These are phyloP conservation scores for Bombus soroeensis DNA, from an alignment of 1,140 invertebrate species.

Conservation along the genomic window DNA sequence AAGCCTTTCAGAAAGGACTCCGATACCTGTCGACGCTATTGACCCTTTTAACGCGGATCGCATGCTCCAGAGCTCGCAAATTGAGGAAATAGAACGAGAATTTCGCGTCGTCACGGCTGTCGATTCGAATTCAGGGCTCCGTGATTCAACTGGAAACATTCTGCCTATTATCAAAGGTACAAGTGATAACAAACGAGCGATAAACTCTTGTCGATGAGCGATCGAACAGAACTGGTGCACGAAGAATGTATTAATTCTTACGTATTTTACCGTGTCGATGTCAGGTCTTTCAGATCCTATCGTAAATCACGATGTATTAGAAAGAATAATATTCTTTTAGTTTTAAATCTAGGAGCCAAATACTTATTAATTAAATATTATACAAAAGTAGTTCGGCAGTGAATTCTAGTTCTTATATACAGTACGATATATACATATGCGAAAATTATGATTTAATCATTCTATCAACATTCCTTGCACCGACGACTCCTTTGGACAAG, in stretches of 20 bases:
- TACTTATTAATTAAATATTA: no score
- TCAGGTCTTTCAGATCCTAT: background rate
- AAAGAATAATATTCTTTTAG: background rate
- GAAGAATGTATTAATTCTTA: background rate
- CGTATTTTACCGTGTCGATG: rapidly evolving
- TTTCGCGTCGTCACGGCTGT: background rate
- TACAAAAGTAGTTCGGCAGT: background rate
- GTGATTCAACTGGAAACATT: background rate
- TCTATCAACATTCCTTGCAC: background rate
- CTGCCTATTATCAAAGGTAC: background rate
- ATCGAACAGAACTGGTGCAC: background rate
- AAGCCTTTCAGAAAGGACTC: background rate
- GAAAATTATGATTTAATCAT: background rate
- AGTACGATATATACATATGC: no score
- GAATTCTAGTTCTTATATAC: no score
- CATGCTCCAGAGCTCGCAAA: slow-evolving; percentile 4
- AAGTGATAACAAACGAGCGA: slow-evolving; percentile 1
- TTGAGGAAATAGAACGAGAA: slow-evolving; percentile 40
- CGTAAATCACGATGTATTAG: background rate
- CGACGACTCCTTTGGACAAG: background rate
- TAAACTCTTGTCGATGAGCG: background rate
- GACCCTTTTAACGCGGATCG: slow-evolving; percentile 30
- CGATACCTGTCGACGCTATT: background rate
- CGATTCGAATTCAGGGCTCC: background rate
- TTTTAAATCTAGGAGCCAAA: background rate